Base-by-base conservation (phyloP, 2,113 vertebrate species). In the Prunella himalayana region DNA sequence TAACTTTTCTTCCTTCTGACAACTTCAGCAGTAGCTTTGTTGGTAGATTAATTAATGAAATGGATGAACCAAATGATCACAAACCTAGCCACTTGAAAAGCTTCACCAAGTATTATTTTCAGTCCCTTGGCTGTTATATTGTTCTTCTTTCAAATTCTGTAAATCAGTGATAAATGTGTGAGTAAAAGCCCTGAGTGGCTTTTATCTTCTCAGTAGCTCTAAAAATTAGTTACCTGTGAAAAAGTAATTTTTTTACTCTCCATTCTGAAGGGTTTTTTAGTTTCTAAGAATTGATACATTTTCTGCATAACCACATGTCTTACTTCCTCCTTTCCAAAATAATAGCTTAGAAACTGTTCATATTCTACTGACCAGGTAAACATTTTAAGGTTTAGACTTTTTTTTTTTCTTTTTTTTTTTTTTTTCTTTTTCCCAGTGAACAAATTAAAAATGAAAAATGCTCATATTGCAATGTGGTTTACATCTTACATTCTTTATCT, bases 201-300 rank as follows among this genome's bases (percentile, higher is more conserved):
- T 72, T 93, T 49, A 31, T 13, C 9, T 37, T 69, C 12, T 64
- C 68, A 56, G 22, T 42, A 21, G 9, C 20, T 41, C 45, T 60
- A 76, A 53, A 89, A 92, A 71, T 44, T 15, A 42, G 10, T 39
- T 72, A 39, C 4, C 12, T 69, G 12, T 53, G 13, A 5, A 53
- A 70, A 81, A 45, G 6, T 21, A 10, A 14, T 50, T 77, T 64
- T 68, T 70, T 79, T 15, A 28, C 13, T 53, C 6, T 49, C 2
- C 3, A 12, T 42, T 50, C 16, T 0, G 1, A 23, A 60, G 23
- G 15, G 0, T 6, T 31, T 83, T 42, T 60, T 23, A 10, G 2
- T 59, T 86, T 47, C 11, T 42, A 56, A 47, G 6, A 56, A 39
- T 33, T 2, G 4, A 27, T 33, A 8, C 1, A 31, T 83, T 71